Evolutionary conservation across 2,888 invertebrate genomes (phyloP).

Genomic region (Zaprionus bogoriensis): DNA sequence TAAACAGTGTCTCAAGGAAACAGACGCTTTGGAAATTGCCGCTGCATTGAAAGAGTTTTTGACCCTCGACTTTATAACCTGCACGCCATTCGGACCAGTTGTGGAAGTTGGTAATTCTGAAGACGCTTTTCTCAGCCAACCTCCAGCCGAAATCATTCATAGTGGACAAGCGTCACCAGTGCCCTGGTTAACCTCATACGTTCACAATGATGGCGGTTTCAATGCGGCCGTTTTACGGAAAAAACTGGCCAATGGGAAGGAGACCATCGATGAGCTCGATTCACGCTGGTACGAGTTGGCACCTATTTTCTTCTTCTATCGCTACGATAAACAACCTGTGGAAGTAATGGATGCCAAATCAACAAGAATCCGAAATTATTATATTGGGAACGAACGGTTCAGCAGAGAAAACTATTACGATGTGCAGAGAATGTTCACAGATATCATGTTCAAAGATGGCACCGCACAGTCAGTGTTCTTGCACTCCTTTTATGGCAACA

Average conservation of each 20-base stretch:
- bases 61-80: constrained; percentile 87
- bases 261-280: constrained; percentile 25
- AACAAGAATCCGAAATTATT: constrained; percentile 11
- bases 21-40: constrained; percentile 19
- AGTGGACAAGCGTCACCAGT: constrained; percentile 85
- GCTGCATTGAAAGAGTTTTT: constrained; percentile 50
- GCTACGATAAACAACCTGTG: constrained; percentile 10
- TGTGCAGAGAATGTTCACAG: constrained; percentile 85
- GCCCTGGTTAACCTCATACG: constrained; percentile 88
- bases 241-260: constrained; percentile 11
- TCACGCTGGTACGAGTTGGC: constrained; percentile 27
- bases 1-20: constrained; percentile 74
- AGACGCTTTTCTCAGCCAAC: constrained; percentile 86
- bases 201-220: constrained; percentile 27
- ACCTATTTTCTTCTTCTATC: constrained; percentile 29
- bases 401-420: constrained; percentile 83
- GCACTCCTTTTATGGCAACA: constrained; percentile 14
- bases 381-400: constrained; percentile 18
- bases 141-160: constrained; percentile 86
- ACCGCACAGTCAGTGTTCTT: constrained; percentile 85
- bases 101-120: constrained; percentile 84
- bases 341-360: constrained; percentile 24
- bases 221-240: constrained; percentile 20
- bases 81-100: constrained; percentile 89
- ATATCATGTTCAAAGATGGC: constrained; percentile 86